Conservation (phyloP, 2,888 invertebrate species). For the Baronia brevicornis region DNA sequence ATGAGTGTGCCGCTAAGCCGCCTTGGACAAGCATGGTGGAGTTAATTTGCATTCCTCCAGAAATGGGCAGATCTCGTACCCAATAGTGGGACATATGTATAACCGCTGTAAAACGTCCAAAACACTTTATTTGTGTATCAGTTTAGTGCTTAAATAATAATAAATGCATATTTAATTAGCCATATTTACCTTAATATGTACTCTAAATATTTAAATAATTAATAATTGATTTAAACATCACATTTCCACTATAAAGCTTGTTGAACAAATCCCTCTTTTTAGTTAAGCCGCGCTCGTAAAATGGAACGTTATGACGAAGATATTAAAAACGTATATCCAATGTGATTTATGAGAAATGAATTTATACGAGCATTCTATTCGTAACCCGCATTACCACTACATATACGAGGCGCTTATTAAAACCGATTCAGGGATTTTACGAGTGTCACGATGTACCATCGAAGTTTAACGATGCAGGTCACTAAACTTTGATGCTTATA, state of each 20-base stretch:
- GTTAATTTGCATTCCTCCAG: too few species aligned
- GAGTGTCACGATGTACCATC: slow-evolving; percentile 8
- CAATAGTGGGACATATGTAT: too few species aligned
- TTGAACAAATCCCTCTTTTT: slow-evolving; percentile 10
- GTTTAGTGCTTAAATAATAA: too few species aligned
- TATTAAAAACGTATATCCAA: slow-evolving; percentile 10
- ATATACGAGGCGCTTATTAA: slow-evolving; percentile 15
- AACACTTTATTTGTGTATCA: too few species aligned
- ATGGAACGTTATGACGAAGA: slow-evolving; percentile 3
- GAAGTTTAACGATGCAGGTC: slow-evolving; percentile 17
- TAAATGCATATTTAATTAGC: too few species aligned
- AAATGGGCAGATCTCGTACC: too few species aligned
- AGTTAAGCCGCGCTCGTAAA: background rate
- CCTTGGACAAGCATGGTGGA: too few species aligned
- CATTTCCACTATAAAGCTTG: slow-evolving; percentile 3
- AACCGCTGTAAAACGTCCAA: too few species aligned
- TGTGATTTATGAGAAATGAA: slow-evolving; percentile 4
- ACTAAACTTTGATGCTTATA: slow-evolving; percentile 13
- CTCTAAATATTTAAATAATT: too few species aligned
- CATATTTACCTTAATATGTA: too few species aligned
- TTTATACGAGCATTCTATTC: slow-evolving; percentile 4
- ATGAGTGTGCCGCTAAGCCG: too few species aligned
- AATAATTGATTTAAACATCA: slow-evolving; percentile 7
- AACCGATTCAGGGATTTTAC: slow-evolving; percentile 17
- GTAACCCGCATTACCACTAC: slow-evolving; percentile 14